phyloP scores from a whole-genome alignment of 1,140 invertebrate genomes.

The Phthorimaea operculella region DNA sequence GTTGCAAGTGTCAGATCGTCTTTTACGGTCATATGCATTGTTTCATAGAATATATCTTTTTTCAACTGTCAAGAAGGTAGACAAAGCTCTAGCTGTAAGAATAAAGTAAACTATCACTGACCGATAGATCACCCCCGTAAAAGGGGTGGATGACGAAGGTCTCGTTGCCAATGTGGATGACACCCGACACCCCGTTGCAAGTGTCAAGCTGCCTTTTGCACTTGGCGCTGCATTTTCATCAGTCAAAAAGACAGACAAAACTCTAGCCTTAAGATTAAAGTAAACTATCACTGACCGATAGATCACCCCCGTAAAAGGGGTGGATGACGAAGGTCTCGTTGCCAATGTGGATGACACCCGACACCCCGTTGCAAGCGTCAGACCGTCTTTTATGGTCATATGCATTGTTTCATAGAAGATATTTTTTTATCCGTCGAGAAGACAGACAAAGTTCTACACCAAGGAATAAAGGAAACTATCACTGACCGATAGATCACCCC shows the following conservation, averaged over 20 bases:
- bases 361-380: slow-evolving; percentile 96
- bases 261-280: neutral
- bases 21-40: no score
- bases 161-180: slow-evolving; percentile 96
- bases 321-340: slow-evolving; percentile 98
- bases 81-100: no score
- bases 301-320: slow-evolving; percentile 94
- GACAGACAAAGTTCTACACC: no score
- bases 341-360: slow-evolving; percentile 94
- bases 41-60: no score
- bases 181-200: slow-evolving; percentile 95
- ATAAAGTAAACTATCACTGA: slow-evolving; percentile 70
- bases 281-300: slow-evolving; percentile 82
- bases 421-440: no score
- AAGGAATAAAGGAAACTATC: neutral
- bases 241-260: no score
- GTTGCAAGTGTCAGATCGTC: slow-evolving; percentile 82
- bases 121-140: slow-evolving; percentile 94
- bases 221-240: no score
- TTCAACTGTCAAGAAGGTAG: no score
- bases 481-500: slow-evolving; percentile 95
- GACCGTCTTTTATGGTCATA: no score
- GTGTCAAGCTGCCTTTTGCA: no score
- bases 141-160: slow-evolving; percentile 98
- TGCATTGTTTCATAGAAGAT: no score